Evolutionary conservation across 2,797 vertebrate genomes (phyloP).

Genomic region (Enteromius fasciolatus): DNA sequence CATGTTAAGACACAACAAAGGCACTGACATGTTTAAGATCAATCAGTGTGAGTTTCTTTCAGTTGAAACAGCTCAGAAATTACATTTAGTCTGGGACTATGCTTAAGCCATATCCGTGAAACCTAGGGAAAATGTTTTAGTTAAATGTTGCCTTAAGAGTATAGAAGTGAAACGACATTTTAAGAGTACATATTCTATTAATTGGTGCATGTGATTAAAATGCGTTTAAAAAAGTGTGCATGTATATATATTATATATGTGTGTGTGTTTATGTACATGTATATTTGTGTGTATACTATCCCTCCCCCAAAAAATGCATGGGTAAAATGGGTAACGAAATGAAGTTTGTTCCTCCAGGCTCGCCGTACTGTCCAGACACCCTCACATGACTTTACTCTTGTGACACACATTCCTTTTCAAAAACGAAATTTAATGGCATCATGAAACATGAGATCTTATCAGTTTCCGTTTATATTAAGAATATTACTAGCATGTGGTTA

Average conservation of each 20-base stretch:
- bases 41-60: no score
- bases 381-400: constrained; percentile 80
- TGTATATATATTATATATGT: no score
- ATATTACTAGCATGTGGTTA: not conserved
- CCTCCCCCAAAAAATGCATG: not conserved
- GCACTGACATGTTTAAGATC: no score
- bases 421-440: not conserved
- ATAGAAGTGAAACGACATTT: not conserved
- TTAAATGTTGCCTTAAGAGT: not conserved
- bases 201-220: not conserved
- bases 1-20: no score
- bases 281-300: not conserved
- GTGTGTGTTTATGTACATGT: no score
- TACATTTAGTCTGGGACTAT: no score
- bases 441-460: not conserved
- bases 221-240: not conserved
- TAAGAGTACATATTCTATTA: not conserved
- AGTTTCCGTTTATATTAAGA: not conserved
- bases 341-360: constrained; percentile 64
- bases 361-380: constrained; percentile 65
- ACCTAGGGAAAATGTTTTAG: not conserved
- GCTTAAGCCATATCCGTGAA: no score
- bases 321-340: not conserved
- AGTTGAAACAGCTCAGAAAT: no score
- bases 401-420: constrained; percentile 75